These are phyloP conservation scores for Carassius gibelio DNA, from an alignment of 2,113 vertebrate species.

Conservation along the genomic window DNA sequence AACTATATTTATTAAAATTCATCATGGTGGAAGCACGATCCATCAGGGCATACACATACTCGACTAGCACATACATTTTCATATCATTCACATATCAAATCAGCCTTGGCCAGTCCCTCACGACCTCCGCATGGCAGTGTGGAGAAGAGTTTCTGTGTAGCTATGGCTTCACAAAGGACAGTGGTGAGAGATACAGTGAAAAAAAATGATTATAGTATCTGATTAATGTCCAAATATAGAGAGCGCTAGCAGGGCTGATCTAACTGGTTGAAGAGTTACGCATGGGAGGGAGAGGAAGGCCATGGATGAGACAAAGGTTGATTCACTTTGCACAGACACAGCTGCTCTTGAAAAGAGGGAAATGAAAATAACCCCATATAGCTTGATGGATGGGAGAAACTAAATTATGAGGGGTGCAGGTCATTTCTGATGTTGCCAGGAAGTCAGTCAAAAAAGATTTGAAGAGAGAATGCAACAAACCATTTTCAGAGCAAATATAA, in stretches of 20 bases:
- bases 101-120: background rate
- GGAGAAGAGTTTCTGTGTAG: background rate
- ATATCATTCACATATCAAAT: conserved; percentile 16
- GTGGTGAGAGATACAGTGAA: background rate
- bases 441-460: conserved; percentile 12
- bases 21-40: background rate
- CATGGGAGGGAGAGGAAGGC: background rate
- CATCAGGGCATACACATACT: background rate
- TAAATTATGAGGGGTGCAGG: conserved; percentile 14
- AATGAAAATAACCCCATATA: conserved; percentile 19
- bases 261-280: conserved; percentile 10
- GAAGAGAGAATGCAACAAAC: background rate
- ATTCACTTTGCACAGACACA: conserved; percentile 41
- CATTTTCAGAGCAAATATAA: background rate
- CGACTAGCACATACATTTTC: conserved; percentile 2
- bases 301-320: background rate
- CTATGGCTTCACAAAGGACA: background rate
- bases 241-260: background rate
- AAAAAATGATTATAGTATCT: conserved; percentile 16
- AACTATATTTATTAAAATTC: background rate
- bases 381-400: conserved; percentile 21
- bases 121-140: background rate
- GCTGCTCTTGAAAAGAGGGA: conserved; percentile 31
- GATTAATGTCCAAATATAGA: conserved; percentile 49
- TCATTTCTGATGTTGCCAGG: conserved; percentile 18